phyloP scores from a whole-genome alignment of 1,140 invertebrate species.

The Lithobius niger region DNA sequence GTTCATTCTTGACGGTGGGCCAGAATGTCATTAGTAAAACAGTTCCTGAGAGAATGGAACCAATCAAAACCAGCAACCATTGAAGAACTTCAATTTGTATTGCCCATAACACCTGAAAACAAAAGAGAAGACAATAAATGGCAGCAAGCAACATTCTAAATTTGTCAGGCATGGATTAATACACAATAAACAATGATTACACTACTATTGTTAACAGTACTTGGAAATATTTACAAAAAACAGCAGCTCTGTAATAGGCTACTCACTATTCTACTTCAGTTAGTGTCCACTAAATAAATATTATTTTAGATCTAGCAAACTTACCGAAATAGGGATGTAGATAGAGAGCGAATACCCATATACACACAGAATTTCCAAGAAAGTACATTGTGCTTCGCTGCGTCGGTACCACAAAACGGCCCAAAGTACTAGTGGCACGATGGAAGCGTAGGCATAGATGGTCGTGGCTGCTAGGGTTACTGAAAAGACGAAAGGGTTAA shows the following conservation, averaged over 20 bases:
- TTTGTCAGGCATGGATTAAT: constrained; percentile 2
- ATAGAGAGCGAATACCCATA: constrained; percentile 92
- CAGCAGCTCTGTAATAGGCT: too few relatives aligned
- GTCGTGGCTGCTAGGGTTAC: constrained; percentile 80
- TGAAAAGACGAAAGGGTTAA: constrained; percentile 14
- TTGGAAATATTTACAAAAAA: too few relatives aligned
- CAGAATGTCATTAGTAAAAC: constrained; percentile 68
- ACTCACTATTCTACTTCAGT: too few relatives aligned
- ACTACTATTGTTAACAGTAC: too few relatives aligned
- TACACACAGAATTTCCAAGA: constrained; percentile 69
- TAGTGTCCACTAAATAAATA: too few relatives aligned
- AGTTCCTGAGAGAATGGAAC: constrained; percentile 64
- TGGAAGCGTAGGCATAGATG: constrained; percentile 76
- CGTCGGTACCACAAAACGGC: constrained; percentile 67
- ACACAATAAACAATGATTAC: constrained; percentile 4
- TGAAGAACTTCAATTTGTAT: constrained; percentile 66
- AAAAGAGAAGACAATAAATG: background rate
- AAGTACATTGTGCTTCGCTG: constrained; percentile 45
- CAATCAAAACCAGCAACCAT: constrained; percentile 68
- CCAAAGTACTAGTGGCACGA: constrained; percentile 72
- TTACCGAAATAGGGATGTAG: constrained; percentile 78
- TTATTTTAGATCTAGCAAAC: constrained; percentile 15
- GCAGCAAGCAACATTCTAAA: constrained; percentile 3
- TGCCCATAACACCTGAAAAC: constrained; percentile 60
- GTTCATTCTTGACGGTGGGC: constrained; percentile 51